phyloP scores from a whole-genome alignment of 2,888 invertebrate genomes.

The Ophonus ardosiacus region DNA sequence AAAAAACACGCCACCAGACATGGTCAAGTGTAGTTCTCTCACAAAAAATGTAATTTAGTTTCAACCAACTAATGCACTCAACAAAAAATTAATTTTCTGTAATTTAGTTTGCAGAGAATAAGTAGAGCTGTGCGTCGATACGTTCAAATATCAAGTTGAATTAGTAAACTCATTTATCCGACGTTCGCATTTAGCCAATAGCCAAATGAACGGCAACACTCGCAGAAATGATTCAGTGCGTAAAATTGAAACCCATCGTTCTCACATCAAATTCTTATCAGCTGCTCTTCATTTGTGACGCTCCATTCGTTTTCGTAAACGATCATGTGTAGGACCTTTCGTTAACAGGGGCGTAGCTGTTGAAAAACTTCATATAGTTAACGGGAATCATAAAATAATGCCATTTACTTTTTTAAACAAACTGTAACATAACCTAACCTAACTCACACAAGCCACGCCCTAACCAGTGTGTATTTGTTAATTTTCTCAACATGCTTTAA shows the following conservation, averaged over 20 bases:
- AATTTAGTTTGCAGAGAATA: constrained; percentile 13
- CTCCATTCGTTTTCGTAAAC: constrained; percentile 40
- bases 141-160: constrained; percentile 38
- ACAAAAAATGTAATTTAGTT: not conserved
- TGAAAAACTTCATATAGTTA: too few species aligned
- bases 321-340: constrained; percentile 4
- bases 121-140: constrained; percentile 2
- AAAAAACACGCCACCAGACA: not conserved
- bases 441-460: too few species aligned
- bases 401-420: too few species aligned
- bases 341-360: not conserved
- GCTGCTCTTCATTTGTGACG: constrained; percentile 55
- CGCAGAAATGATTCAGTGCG: constrained; percentile 43
- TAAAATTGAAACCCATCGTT: constrained; percentile 59
- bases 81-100: constrained; percentile 20
- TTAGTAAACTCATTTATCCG: constrained; percentile 22
- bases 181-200: constrained; percentile 38
- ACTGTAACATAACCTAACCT: too few species aligned
- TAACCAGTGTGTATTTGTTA: too few species aligned
- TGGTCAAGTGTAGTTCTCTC: not conserved
- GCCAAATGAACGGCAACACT: constrained; percentile 49
- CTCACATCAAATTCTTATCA: constrained; percentile 60
- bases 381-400: too few species aligned
- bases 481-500: too few species aligned
- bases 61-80: not conserved